These are phyloP conservation scores for Phyto melanocephala DNA, from an alignment of 2,888 invertebrate genomes.

Conservation along the genomic window DNA sequence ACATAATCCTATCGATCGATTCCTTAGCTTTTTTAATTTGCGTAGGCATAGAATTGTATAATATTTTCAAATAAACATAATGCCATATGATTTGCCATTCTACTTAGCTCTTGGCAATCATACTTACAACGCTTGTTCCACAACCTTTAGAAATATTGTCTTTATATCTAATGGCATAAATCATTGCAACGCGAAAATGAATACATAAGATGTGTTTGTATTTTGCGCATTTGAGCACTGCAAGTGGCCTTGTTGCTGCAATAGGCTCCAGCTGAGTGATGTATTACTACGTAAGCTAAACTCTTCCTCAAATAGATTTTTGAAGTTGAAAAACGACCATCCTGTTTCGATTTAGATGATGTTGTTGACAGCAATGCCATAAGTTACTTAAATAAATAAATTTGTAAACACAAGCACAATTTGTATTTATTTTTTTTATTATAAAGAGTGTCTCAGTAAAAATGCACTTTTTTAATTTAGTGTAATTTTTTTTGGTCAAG, in stretches of 20 bases:
- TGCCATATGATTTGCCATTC: conserved; percentile 74
- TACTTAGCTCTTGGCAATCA: conserved; percentile 72
- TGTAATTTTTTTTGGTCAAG: no score
- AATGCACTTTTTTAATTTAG: no score
- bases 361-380: conserved; percentile 63
- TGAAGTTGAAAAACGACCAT: conserved; percentile 71
- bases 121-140: conserved; percentile 73
- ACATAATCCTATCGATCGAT: conserved; percentile 68
- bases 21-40: conserved; percentile 71
- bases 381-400: not conserved
- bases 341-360: conserved; percentile 73
- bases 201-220: conserved; percentile 75
- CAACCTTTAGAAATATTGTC: conserved; percentile 76
- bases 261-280: conserved; percentile 75
- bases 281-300: conserved; percentile 69
- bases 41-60: conserved; percentile 66
- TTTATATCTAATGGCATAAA: conserved; percentile 75
- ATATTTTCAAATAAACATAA: conserved; percentile 75
- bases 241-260: conserved; percentile 71
- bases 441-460: no score
- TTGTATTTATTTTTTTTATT: no score
- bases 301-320: conserved; percentile 67
- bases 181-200: conserved; percentile 71
- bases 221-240: conserved; percentile 71
- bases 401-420: no score